Percentiles rank a stretch among this genome's conserved stretches.
phyloP scores from a whole-genome alignment of 2,113 vertebrate species.

The Chelonoidis abingdonii region DNA sequence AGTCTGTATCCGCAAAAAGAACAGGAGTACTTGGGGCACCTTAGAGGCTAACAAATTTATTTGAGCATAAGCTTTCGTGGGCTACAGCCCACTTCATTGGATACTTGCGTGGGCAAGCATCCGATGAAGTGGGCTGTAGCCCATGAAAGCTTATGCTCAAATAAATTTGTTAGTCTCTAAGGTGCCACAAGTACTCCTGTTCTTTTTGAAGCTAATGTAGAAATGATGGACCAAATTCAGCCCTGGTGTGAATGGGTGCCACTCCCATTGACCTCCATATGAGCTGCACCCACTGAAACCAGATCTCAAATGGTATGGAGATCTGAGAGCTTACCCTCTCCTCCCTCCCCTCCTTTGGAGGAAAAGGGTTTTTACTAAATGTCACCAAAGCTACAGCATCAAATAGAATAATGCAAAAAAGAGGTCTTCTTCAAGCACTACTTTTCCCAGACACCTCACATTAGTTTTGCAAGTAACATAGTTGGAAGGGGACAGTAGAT shows the following conservation, averaged over 20 bases:
- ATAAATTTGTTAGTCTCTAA: too few relatives aligned
- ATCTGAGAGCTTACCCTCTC: background rate
- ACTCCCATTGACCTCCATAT: background rate
- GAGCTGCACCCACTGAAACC: background rate
- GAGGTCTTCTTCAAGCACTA: background rate
- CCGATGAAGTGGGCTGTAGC: too few relatives aligned
- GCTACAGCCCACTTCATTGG: too few relatives aligned
- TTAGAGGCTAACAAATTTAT: too few relatives aligned
- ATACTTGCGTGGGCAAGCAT: too few relatives aligned
- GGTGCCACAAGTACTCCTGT: too few relatives aligned
- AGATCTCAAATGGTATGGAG: rapidly evolving
- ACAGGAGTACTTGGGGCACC: too few relatives aligned
- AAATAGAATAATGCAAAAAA: background rate
- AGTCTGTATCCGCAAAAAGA: too few relatives aligned
- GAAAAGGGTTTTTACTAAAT: background rate
- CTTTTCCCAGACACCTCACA: background rate
- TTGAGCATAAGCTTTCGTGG: too few relatives aligned
- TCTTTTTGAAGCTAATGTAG: rapidly evolving
- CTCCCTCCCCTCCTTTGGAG: background rate
- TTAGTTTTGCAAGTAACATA: background rate
- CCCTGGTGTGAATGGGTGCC: background rate
- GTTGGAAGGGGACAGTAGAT: background rate
- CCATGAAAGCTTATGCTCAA: too few relatives aligned
- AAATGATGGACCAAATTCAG: rapidly evolving
- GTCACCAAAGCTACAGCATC: background rate